Evolutionary conservation across 1,140 invertebrate genomes (phyloP), one percentile per base, ranked within the genome.

Genomic region (Saccostrea cuccullata): DNA sequence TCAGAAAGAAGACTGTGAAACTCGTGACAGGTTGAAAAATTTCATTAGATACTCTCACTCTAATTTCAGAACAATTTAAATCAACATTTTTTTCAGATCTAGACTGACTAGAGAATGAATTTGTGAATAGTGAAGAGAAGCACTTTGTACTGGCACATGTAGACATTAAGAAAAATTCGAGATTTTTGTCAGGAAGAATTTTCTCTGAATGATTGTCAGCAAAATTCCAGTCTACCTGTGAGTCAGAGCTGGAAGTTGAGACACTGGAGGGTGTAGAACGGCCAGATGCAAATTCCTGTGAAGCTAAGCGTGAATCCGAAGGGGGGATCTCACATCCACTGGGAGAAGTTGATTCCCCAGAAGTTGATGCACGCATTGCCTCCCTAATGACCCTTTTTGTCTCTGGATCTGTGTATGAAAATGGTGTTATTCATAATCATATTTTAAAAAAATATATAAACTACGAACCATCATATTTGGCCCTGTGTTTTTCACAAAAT

Each of bases 241-340:
- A 60, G 5, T 20, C 20, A 17, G 13, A 17, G 13, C 13, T 60
- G 58, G 67, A 70, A 1, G n/a, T 30, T n/a, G 67, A 70, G 58
- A 60, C 58, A 70, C 67, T 23, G 67, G 67, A 70, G 67, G 67
- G 67, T 70, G 67, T n/a, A 70, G 67, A 70, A 70, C 4, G 67
- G 11, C 60, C 60, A 64, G 12, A 64, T 20, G 60, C 47, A 47
- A 9, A 47, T 47, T 47, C 47, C 9, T 1, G 9, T 47, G 47
- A 47, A 47, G 47, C 47, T 6, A 5, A 47, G 47, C 47, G 9
- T 9, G 47, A 47, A 47, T 6, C 47, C 47, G 47, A 47, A 47
- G 47, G 47, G 47, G n/a, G 5, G 60, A n/a, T 64, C 60, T 64
- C 60, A 64, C 11, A 64, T 64, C 5, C 60, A 64, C 8, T 6